Evolutionary conservation across 2,113 vertebrate genomes (phyloP).

Genomic region (Melanostigma gelatinosum): DNA sequence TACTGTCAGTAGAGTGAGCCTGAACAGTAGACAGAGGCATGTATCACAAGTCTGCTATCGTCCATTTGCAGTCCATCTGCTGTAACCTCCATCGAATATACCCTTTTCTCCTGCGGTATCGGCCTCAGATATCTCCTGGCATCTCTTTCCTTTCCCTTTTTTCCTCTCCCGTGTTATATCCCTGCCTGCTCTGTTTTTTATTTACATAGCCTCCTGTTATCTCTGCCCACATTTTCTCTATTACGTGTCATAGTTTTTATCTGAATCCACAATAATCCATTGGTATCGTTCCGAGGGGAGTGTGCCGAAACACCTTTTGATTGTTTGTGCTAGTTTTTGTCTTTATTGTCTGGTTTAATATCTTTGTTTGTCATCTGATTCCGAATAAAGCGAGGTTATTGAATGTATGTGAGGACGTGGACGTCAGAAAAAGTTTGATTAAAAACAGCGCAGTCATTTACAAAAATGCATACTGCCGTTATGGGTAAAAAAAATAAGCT

Average conservation of each 20-base stretch:
- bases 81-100: slow-evolving; percentile 18
- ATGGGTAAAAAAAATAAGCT: neutral
- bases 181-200: slow-evolving; percentile 52
- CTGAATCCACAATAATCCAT: slow-evolving; percentile 40
- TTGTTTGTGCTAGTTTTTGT: slow-evolving; percentile 25
- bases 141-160: slow-evolving; percentile 42
- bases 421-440: slow-evolving; percentile 8
- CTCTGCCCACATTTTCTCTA: slow-evolving; percentile 49
- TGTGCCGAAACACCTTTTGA: slow-evolving; percentile 18
- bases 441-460: neutral
- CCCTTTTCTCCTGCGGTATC: slow-evolving; percentile 16
- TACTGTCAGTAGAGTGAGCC: slow-evolving; percentile 14
- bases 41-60: slow-evolving; percentile 26
- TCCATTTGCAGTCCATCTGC: slow-evolving; percentile 42
- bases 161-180: slow-evolving; percentile 44
- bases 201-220: slow-evolving; percentile 65
- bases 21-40: slow-evolving; percentile 3
- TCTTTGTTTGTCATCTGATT: slow-evolving; percentile 6
- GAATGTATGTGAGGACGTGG: slow-evolving; percentile 6
- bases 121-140: slow-evolving; percentile 48
- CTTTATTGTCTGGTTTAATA: slow-evolving; percentile 8
- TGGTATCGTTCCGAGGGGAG: slow-evolving; percentile 37
- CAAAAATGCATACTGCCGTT: neutral
- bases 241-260: slow-evolving; percentile 54
- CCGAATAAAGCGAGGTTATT: neutral